Percentiles rank a stretch among this genome's conserved stretches.
Conservation (phyloP, 2,888 invertebrate species). For the Drosophila demipolita region DNA sequence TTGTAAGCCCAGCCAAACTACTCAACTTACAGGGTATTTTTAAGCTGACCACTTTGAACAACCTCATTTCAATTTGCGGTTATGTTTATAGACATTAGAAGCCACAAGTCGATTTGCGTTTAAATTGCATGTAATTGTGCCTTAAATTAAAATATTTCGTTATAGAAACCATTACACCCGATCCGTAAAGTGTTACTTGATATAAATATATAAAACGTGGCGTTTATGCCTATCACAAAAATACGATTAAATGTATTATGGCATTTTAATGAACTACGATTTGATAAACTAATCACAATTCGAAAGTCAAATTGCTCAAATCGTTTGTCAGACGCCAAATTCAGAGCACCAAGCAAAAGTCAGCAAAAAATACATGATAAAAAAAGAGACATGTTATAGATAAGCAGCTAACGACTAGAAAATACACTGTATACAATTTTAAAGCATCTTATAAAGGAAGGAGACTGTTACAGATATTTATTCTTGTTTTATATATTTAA, state of each 20-base stretch:
- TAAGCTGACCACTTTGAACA: not conserved
- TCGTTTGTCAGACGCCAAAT: conserved; percentile 69
- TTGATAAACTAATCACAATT: conserved; percentile 73
- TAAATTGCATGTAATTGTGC: conserved; percentile 41
- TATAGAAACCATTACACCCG: conserved; percentile 17
- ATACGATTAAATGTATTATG: conserved; percentile 56
- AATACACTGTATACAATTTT: conserved; percentile 7
- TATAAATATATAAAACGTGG: not conserved
- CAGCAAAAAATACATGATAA: conserved; percentile 4
- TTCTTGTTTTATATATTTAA: not conserved
- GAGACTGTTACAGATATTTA: not conserved
- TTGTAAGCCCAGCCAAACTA: not conserved
- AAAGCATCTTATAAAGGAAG: not conserved
- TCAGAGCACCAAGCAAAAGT: conserved; percentile 47
- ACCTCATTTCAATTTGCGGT: not conserved
- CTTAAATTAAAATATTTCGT: conserved; percentile 29
- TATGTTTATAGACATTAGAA: not conserved
- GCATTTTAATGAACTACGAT: conserved; percentile 69
- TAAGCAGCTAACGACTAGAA: not conserved
- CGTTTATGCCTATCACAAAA: conserved; percentile 18
- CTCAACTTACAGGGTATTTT: conserved; percentile 4
- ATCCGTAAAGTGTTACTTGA: not conserved
- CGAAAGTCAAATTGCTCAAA: conserved; percentile 75
- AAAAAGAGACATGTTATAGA: not conserved
- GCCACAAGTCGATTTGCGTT: conserved; percentile 37